Conservation (phyloP, 2,113 vertebrate species). For the Lamprologus lemairii region DNA sequence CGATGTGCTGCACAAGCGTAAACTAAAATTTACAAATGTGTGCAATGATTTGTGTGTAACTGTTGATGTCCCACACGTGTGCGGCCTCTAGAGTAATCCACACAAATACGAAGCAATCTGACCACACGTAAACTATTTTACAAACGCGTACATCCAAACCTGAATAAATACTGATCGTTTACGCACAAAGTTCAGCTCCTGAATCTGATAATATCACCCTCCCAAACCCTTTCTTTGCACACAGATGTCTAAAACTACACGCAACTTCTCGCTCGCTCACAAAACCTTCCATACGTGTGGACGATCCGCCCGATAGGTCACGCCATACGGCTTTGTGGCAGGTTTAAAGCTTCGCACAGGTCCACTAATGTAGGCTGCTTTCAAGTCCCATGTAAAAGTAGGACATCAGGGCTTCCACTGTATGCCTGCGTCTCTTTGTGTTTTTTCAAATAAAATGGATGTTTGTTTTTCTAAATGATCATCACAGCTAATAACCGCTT, state of each 20-base stretch:
- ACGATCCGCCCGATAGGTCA: rapidly evolving
- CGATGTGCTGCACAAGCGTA: not conserved
- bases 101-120: not conserved
- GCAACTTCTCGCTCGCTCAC: rapidly evolving
- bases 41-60: not conserved
- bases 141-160: rapidly evolving
- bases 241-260: not conserved
- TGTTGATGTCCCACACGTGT: not conserved
- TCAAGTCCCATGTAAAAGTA: not conserved
- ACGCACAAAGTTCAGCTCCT: not conserved
- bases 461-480: not conserved
- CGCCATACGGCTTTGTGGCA: not conserved
- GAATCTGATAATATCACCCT: not conserved
- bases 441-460: not conserved
- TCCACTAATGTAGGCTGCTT: not conserved
- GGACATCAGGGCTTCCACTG: not conserved
- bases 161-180: not conserved
- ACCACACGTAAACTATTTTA: not conserved
- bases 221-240: rapidly evolving
- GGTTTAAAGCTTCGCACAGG: not conserved
- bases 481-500: not conserved
- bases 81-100: not conserved
- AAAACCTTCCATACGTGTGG: not conserved
- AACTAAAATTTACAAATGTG: not conserved
- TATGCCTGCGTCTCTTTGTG: not conserved